phyloP scores from a whole-genome alignment of 2,888 invertebrate species.

The Drosophila austrosaltans region DNA sequence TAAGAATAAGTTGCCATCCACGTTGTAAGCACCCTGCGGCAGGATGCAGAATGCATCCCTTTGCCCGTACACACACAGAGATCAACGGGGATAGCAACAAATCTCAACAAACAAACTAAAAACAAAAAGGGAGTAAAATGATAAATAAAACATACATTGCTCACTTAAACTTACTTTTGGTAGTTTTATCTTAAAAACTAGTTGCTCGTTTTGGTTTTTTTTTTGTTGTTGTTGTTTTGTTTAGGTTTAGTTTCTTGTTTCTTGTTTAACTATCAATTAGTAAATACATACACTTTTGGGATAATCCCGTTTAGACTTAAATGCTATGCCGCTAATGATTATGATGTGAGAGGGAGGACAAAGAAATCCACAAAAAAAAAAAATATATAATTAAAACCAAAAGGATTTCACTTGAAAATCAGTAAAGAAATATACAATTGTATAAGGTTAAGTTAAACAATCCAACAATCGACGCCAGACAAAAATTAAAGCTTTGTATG shows the following conservation, averaged over 20 bases:
- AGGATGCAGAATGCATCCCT: no score
- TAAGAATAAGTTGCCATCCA: not conserved
- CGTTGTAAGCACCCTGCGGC: not conserved
- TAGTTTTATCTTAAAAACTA: conserved; percentile 66
- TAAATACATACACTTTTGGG: conserved; percentile 51
- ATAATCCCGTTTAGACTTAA: conserved; percentile 25
- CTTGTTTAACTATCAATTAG: conserved; percentile 61
- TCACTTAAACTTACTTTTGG: conserved; percentile 71
- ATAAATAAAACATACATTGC: conserved; percentile 1
- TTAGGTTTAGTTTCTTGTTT: conserved; percentile 19
- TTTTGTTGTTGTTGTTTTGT: conserved; percentile 29
- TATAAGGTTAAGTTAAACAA: conserved; percentile 5
- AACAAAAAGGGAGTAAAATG: not conserved
- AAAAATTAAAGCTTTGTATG: conserved; percentile 91
- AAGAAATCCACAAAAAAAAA: not conserved
- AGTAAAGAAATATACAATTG: not conserved
- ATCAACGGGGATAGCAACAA: not conserved
- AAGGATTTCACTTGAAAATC: not conserved
- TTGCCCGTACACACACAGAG: not conserved
- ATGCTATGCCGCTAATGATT: conserved; percentile 46
- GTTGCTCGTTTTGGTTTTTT: conserved; percentile 49
- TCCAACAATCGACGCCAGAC: conserved; percentile 18
- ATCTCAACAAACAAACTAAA: not conserved
- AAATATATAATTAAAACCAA: not conserved
- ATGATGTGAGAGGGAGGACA: conserved; percentile 31